Percentiles rank a stretch among this genome's conserved stretches.
These are phyloP conservation scores for Druon quercuslanigerum DNA, from an alignment of 1,140 invertebrate species.

Conservation along the genomic window DNA sequence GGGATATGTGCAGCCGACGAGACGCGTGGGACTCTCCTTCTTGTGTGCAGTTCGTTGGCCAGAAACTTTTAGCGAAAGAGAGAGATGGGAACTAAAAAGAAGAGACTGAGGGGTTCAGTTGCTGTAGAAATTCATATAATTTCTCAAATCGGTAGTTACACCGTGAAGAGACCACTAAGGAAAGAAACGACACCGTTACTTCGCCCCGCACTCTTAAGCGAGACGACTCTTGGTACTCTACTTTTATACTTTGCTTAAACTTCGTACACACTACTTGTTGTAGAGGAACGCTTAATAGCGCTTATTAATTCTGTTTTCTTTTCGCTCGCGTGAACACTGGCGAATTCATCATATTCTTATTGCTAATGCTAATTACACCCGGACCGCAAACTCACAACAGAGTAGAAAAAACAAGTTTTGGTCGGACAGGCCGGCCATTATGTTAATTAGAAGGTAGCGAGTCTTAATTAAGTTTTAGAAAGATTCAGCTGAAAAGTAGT, in stretches of 20 bases:
- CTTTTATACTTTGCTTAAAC: constrained; percentile 20
- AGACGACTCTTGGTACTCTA: constrained; percentile 28
- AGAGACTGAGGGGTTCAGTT: constrained; percentile 46
- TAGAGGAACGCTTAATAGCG: constrained; percentile 3
- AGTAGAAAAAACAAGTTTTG: constrained; percentile 11
- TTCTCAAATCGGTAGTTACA: constrained; percentile 55
- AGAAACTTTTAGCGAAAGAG: constrained; percentile 35
- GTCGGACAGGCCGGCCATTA: neutral
- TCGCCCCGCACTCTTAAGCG: constrained; percentile 42
- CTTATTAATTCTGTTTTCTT: constrained; percentile 10
- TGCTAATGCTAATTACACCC: constrained; percentile 1
- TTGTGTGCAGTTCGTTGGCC: constrained; percentile 45
- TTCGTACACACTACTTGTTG: neutral
- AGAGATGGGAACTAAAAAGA: constrained; percentile 34
- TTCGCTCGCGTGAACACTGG: constrained; percentile 5
- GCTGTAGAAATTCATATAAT: constrained; percentile 51
- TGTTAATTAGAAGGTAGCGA: constrained; percentile 11
- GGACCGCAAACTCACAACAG: neutral
- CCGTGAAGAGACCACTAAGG: constrained; percentile 47
- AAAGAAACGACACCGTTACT: constrained; percentile 49
- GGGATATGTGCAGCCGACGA: constrained; percentile 60
- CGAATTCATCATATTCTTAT: neutral
- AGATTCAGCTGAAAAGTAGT: neutral
- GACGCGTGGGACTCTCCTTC: constrained; percentile 63
- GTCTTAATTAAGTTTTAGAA: neutral